Base-by-base conservation (phyloP, 2,797 vertebrate species). In the Loriculus beryllinus region DNA sequence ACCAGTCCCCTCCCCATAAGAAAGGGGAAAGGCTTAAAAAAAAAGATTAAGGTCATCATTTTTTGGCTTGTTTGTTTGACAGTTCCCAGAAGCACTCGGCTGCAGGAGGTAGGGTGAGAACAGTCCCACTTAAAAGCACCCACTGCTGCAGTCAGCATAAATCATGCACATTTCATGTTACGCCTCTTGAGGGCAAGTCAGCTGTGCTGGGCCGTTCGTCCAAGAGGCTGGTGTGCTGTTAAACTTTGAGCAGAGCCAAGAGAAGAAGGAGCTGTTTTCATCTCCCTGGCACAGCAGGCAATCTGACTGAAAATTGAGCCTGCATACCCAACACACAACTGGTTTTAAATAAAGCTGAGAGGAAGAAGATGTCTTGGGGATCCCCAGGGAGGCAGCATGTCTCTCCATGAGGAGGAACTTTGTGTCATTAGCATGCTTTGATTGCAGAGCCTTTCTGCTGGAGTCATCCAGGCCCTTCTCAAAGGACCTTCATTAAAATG, bases 41-140 rank as follows among this genome's bases (percentile, higher is more conserved):
- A 64, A 48, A 83, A 75, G 8, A n/a, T 65, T 0, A 0, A 90
- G 43, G 77, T 93, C 65, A 82, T 90, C 0, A 3, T 23, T 95
- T 94, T 86, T 84, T 56, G 48, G 77, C 63, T 90, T 64, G 76
- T 69, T 94, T 85, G 91, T 91, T 67, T 88, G 72, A 43, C 80
- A 52, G 82, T 56, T 86, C 49, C 72, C 80, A 81, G 64, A 91
- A 86, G 45, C 47, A 13, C 35, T 35, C 0, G 1, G 16, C 35
- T 77, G 69, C 71, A 54, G 79, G 79, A 82, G 82, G 80, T 76
- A 59, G 77, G 62, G 65, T 76, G 88, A 75, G 81, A 94, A 52
- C 43, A 62, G 83, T 69, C 74, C 65, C 67, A 93, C 78, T 82
- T 69, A 37, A 70, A 84, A 93, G 59, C 84, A 76, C 33, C 71